phyloP scores from a whole-genome alignment of 2,888 invertebrate genomes.

The Leptodirus hochenwartii region DNA sequence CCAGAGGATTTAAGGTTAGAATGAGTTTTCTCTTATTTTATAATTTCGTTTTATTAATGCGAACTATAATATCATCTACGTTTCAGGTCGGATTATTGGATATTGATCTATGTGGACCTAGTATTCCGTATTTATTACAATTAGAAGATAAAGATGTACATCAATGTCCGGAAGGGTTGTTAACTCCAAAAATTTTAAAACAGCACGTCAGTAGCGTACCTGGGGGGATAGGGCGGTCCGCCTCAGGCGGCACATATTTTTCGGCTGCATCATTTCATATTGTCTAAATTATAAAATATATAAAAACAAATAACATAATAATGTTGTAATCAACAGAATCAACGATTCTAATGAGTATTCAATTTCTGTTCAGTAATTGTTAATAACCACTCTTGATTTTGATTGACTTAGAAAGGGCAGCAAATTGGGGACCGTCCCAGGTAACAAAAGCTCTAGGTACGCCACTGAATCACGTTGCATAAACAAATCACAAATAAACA shows the following conservation, averaged over 20 bases:
- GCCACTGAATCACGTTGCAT: no score
- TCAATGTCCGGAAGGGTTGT: conserved; percentile 68
- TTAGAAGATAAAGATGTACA: conserved; percentile 73
- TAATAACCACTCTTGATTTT: no score
- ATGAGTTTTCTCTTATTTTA: conserved; percentile 2
- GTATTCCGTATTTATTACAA: conserved; percentile 74
- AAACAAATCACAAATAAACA: no score
- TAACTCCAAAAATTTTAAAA: conserved; percentile 7
- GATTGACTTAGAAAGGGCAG: no score
- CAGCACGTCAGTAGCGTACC: no score
- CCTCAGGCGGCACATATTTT: conserved; percentile 6
- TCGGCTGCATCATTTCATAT: conserved; percentile 4
- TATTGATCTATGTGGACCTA: conserved; percentile 90
- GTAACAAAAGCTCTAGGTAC: no score
- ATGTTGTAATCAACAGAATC: no score
- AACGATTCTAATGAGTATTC: no score
- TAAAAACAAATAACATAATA: no score
- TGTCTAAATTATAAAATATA: no score
- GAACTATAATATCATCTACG: conserved; percentile 1
- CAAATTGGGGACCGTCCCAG: no score
- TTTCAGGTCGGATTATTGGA: conserved; percentile 79
- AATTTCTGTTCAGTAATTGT: no score
- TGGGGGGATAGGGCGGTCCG: conserved; percentile 5
- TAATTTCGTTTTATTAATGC: conserved; percentile 7
- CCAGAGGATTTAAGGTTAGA: conserved; percentile 60